phyloP scores from a whole-genome alignment of 2,888 invertebrate species.

The Portevinia maculata region DNA sequence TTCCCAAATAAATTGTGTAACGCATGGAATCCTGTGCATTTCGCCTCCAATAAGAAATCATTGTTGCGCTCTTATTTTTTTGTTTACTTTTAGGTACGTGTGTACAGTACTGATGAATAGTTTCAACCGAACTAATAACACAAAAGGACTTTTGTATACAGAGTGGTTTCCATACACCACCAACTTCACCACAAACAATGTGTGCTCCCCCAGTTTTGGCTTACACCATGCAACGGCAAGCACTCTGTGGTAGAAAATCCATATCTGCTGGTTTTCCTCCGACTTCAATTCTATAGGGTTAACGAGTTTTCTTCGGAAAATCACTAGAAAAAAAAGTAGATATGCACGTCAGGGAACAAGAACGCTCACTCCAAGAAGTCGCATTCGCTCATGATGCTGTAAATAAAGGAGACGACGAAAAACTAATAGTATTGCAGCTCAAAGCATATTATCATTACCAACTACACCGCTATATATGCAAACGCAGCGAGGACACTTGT shows the following conservation, averaged over 20 bases:
- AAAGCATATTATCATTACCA: slow-evolving; percentile 53
- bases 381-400: slow-evolving; percentile 16
- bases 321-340: slow-evolving; percentile 18
- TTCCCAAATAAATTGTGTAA: slow-evolving; percentile 8
- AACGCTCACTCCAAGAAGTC: slow-evolving; percentile 15
- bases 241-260: slow-evolving; percentile 28
- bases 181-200: slow-evolving; percentile 47
- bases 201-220: slow-evolving; percentile 43
- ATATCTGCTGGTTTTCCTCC: slow-evolving; percentile 34
- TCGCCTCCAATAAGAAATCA: slow-evolving; percentile 7
- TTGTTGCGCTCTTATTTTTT: neutral
- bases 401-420: slow-evolving; percentile 37
- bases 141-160: slow-evolving; percentile 36
- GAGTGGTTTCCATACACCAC: slow-evolving; percentile 14
- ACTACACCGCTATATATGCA: slow-evolving; percentile 39
- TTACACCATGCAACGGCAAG: slow-evolving; percentile 22
- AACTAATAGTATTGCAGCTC: slow-evolving; percentile 61
- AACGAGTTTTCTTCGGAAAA: slow-evolving; percentile 21
- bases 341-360: slow-evolving; percentile 4
- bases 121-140: slow-evolving; percentile 47
- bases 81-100: neutral
- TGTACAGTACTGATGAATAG: slow-evolving; percentile 39
- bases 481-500: slow-evolving; percentile 35
- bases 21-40: slow-evolving; percentile 1
- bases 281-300: slow-evolving; percentile 9